Evolutionary conservation across 2,888 invertebrate species (phyloP).

Genomic region (Ellobium chinense): DNA sequence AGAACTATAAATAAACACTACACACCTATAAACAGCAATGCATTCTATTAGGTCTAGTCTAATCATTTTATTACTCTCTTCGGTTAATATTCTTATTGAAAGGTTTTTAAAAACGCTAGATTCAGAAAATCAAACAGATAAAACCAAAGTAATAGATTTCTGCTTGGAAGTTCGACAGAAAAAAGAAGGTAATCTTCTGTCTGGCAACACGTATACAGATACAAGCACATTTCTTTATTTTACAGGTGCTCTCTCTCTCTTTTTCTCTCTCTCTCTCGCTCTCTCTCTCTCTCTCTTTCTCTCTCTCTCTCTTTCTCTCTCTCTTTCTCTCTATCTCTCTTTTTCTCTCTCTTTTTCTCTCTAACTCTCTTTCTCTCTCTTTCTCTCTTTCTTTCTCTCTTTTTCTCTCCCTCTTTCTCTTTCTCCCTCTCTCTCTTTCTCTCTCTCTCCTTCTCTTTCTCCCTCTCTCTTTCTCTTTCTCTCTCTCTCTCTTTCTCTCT

Average conservation of each 20-base stretch:
- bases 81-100: too few species aligned
- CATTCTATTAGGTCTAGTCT: too few species aligned
- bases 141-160: too few species aligned
- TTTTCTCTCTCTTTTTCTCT: conserved; percentile 6
- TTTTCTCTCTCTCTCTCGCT: conserved; percentile 9
- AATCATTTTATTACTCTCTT: too few species aligned
- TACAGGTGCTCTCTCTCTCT: conserved; percentile 14
- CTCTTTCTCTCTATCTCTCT: background rate
- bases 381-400: background rate
- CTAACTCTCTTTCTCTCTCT: conserved; percentile 15
- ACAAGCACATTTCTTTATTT: too few species aligned
- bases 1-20: too few species aligned
- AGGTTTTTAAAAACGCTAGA: too few species aligned
- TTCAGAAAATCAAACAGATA: too few species aligned
- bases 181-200: too few species aligned
- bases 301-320: conserved; percentile 7
- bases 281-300: conserved; percentile 1
- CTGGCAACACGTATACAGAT: too few species aligned
- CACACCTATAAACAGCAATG: too few species aligned
- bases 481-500: conserved; percentile 28
- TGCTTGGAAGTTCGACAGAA: too few species aligned
- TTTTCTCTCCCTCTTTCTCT: conserved; percentile 21
- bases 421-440: conserved; percentile 23
- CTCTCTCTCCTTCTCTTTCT: conserved; percentile 4
- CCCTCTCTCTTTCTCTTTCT: conserved; percentile 23